Base-by-base conservation (phyloP, 2,797 vertebrate genomes). In the Typhlichthys subterraneus region DNA sequence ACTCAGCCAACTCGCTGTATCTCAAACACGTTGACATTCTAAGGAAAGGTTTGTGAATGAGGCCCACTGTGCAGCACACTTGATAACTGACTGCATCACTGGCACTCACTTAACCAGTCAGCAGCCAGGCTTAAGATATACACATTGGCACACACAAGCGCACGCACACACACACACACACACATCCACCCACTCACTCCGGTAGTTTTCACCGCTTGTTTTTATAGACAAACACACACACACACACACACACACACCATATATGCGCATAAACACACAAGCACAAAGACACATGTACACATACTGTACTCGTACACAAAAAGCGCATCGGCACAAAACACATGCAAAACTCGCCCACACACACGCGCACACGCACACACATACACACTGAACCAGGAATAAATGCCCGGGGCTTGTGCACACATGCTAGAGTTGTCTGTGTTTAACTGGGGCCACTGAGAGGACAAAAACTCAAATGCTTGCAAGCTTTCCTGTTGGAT, bases 31-130 rank as follows among this genome's bases (percentile, higher is more conserved):
- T 9, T 42, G 7, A 7, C 7, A 42, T 42, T 42, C 38, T 42
- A 42, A 42, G 38, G 38, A 42, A 42, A 45, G 47, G 13, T 12
- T 8, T 48, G 11, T 42, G 38, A 42, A 42, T 42, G 38, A 42
- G 5, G 13, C 38, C 17, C 9, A n/a, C 38, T 9, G 42, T 53
- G 49, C 29, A 19, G 47, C 57, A 74, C 84, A 84, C 79, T 63
- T 61, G 73, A 67, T 69, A 81, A 84, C 74, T 73, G 80, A 78
- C 85, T 87, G 85, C 82, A 86, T 82, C 56, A 59, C 81, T 81
- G 79, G 83, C 79, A 86, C 87, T 85, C 81, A 89, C 85, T 84
- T 77, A 66, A 84, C 85, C 85, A 85, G 54, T 62, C 84, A 82
- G 79, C 84, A 87, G 29, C 75, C 84, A 73, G 78, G 64, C 63